Evolutionary conservation across 1,140 invertebrate species (phyloP).

Genomic region (Teleopsis dalmanni): DNA sequence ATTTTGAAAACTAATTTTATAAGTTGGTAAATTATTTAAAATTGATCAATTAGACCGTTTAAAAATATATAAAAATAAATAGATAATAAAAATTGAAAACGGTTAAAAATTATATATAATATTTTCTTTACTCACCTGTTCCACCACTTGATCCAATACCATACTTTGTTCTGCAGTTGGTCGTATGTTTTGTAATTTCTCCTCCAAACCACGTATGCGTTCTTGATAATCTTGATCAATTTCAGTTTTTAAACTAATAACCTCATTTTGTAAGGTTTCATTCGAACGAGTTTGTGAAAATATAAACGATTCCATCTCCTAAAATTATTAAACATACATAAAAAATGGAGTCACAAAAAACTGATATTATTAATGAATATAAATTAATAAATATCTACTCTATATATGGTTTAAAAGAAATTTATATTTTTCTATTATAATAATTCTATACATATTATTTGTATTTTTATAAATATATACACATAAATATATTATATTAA

Average conservation of each 20-base stretch:
- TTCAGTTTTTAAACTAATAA: conserved; percentile 47
- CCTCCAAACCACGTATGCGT: conserved; percentile 50
- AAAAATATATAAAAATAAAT: too few species aligned
- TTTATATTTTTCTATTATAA: conserved; percentile 3
- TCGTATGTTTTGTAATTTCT: conserved; percentile 52
- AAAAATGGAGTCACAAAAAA: too few species aligned
- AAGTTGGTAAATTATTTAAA: too few species aligned
- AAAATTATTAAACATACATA: not conserved
- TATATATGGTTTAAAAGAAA: too few species aligned
- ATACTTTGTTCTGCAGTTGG: conserved; percentile 48
- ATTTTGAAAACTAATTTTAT: too few species aligned
- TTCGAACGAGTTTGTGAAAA: conserved; percentile 51
- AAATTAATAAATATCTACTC: too few species aligned
- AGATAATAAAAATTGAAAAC: too few species aligned
- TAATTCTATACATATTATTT: not conserved
- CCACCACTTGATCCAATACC: conserved; percentile 29
- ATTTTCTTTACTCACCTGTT: conserved; percentile 15
- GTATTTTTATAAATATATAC: too few species aligned
- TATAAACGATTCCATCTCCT: conserved; percentile 45
- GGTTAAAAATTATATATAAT: not conserved
- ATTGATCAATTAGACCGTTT: too few species aligned
- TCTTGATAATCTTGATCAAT: conserved; percentile 48
- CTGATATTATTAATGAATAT: too few species aligned
- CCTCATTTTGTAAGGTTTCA: conserved; percentile 49
- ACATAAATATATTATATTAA: too few species aligned